Evolutionary conservation across 2,797 vertebrate genomes (phyloP).

Genomic region (Melopsittacus undulatus): DNA sequence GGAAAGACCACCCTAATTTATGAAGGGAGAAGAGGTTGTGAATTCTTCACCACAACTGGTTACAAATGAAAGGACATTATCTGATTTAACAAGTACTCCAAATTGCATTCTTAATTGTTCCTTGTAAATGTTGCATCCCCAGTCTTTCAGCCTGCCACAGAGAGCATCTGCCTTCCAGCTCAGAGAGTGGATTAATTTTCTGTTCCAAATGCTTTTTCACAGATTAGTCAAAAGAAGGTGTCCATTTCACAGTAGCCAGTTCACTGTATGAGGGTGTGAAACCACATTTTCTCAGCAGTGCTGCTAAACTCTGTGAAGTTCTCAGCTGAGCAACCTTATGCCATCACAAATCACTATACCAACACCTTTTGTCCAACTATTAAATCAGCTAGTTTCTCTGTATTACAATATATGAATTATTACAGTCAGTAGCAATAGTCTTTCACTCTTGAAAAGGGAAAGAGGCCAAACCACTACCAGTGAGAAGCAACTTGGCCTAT

Average conservation of each 20-base stretch:
- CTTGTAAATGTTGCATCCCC: not conserved
- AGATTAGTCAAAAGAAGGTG: not conserved
- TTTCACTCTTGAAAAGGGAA: not conserved
- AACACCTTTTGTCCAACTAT: not conserved
- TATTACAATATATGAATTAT: not conserved
- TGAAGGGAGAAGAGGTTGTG: fast-evolving
- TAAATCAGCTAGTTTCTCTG: not conserved
- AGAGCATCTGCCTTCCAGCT: not conserved
- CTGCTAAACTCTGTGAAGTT: not conserved
- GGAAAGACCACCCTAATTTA: not conserved
- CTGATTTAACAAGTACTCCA: not conserved
- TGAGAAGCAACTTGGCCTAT: not conserved
- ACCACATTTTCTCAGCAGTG: not conserved
- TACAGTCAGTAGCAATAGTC: not conserved
- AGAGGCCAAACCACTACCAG: not conserved
- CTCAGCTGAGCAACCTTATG: not conserved
- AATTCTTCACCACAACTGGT: not conserved
- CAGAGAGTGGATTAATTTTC: not conserved
- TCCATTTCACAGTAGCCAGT: not conserved
- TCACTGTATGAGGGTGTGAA: not conserved
- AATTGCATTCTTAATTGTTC: not conserved
- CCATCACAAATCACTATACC: not conserved
- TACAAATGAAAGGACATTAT: not conserved
- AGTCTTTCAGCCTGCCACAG: not conserved
- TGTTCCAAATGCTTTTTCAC: not conserved